Evolutionary conservation across 2,113 vertebrate genomes (phyloP).

Genomic region (Regulus satrapa): DNA sequence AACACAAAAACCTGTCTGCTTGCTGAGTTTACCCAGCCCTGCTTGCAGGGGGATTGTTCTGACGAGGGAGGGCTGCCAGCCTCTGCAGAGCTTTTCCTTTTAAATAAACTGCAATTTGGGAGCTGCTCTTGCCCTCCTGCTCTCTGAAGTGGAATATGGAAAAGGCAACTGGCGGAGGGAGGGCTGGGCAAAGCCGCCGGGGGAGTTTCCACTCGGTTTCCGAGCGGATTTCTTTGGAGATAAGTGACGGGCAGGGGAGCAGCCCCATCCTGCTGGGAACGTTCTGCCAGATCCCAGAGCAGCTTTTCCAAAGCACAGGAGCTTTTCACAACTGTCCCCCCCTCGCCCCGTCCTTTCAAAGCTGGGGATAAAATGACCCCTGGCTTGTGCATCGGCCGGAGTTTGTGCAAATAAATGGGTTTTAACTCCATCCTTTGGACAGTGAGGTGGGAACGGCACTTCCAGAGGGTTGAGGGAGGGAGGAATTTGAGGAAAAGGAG

Average conservation of each 20-base stretch:
- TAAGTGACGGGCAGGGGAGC: not conserved
- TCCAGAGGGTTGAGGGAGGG: not conserved
- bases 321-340: not conserved
- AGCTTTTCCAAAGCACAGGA: not conserved
- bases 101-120: not conserved
- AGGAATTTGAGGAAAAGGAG: not conserved
- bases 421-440: not conserved
- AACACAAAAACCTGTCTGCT: constrained; percentile 34
- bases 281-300: not conserved
- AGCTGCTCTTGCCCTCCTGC: not conserved
- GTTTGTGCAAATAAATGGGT: not conserved
- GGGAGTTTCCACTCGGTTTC: not conserved
- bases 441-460: rapidly evolving
- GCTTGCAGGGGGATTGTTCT: constrained; percentile 21
- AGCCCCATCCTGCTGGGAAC: not conserved
- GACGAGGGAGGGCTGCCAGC: not conserved
- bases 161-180: not conserved
- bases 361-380: not conserved
- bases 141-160: not conserved
- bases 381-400: rapidly evolving
- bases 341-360: not conserved
- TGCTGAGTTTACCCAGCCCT: not conserved
- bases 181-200: not conserved
- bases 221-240: not conserved
- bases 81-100: not conserved